These are phyloP conservation scores for Phallusia fumigata DNA, from an alignment of 23 tunicate genomes.

Conservation along the genomic window DNA sequence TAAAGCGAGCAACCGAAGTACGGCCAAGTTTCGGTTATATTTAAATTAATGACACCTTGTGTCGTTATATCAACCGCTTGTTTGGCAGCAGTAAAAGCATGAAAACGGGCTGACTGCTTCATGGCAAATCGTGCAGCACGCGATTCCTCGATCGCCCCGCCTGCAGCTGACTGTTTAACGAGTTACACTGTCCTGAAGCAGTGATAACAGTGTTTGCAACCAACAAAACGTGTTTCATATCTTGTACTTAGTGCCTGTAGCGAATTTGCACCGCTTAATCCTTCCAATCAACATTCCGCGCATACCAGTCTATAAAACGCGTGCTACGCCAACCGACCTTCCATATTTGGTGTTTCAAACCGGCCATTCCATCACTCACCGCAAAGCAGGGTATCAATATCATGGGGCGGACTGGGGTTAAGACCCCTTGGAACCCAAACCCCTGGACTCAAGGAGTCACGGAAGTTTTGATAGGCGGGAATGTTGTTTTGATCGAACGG, in stretches of 20 bases:
- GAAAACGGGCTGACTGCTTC: too few relatives aligned
- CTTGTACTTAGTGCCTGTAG: not conserved
- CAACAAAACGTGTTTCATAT: not conserved
- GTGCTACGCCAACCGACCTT: not conserved
- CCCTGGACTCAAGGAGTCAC: not conserved
- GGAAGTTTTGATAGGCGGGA: not conserved
- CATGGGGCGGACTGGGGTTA: not conserved
- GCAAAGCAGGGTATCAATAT: not conserved
- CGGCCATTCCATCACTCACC: slow-evolving; percentile 5
- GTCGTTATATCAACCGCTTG: too few relatives aligned
- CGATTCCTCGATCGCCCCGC: not conserved
- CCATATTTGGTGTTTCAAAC: not conserved
- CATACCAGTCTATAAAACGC: not conserved
- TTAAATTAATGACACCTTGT: too few relatives aligned
- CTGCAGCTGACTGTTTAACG: not conserved
- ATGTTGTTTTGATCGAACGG: not conserved
- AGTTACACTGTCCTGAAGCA: not conserved
- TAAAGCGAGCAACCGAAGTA: too few relatives aligned
- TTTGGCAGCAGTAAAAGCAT: too few relatives aligned
- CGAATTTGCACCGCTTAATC: not conserved
- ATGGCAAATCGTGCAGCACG: not conserved
- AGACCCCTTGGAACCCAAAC: not conserved
- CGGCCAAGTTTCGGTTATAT: too few relatives aligned
- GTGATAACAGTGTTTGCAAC: not conserved
- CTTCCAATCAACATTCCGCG: not conserved